A percentile compares a stretch with the other conserved stretches of the same genome.
Evolutionary conservation across 2,888 invertebrate genomes (phyloP).

Genomic region (Pseudanteris insignis): DNA sequence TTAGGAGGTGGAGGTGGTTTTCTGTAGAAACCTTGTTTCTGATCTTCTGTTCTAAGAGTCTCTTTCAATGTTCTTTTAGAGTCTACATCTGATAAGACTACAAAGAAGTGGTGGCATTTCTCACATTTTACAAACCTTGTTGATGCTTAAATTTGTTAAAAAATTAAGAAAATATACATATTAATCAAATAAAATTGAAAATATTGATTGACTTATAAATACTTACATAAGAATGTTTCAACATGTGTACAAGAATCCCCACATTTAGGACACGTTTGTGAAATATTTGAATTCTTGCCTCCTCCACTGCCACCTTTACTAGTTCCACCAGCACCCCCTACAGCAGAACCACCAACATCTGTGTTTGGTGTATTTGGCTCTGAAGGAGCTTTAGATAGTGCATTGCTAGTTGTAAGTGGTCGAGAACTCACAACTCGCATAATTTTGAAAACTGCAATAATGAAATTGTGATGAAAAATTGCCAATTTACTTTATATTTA

Average conservation of each 20-base stretch:
- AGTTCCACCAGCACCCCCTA: constrained; percentile 42
- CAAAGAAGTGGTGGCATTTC: constrained; percentile 97
- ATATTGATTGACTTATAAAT: not conserved
- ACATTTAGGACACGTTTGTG: constrained; percentile 94
- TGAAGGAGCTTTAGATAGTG: constrained; percentile 58
- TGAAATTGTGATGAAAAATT: too few relatives aligned
- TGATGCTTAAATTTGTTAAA: constrained; percentile 76
- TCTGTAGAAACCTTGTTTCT: constrained; percentile 76
- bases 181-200: too few relatives aligned
- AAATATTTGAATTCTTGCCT: constrained; percentile 74
- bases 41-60: constrained; percentile 72
- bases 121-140: constrained; percentile 97
- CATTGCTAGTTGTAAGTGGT: constrained; percentile 53
- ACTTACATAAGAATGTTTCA: constrained; percentile 91
- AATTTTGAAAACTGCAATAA: constrained; percentile 59
- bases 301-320: constrained; percentile 65
- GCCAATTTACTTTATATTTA: too few relatives aligned
- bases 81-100: constrained; percentile 92
- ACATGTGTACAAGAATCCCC: constrained; percentile 97
- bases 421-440: constrained; percentile 58
- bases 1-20: constrained; percentile 95
- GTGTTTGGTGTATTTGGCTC: constrained; percentile 60
- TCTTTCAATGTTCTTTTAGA: constrained; percentile 87
- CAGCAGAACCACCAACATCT: constrained; percentile 47
- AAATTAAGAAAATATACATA: not conserved